Percentiles rank a stretch among this genome's conserved stretches.
These are phyloP conservation scores for Menidia menidia DNA, from an alignment of 2,797 vertebrate species.

Conservation along the genomic window DNA sequence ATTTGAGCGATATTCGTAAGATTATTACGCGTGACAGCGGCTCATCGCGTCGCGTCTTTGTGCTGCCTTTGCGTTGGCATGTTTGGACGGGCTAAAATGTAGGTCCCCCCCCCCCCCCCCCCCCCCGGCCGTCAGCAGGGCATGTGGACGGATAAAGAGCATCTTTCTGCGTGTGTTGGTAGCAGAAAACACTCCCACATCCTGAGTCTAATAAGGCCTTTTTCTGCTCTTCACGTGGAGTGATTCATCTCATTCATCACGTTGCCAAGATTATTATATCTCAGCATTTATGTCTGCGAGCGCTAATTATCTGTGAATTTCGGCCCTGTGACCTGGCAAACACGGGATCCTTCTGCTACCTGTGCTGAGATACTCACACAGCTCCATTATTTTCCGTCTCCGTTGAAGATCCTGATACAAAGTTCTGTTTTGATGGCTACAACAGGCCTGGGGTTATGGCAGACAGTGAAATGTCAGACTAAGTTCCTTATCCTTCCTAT, in stretches of 20 bases:
- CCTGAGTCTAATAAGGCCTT: conserved; percentile 37
- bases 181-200: conserved; percentile 6
- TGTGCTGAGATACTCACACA: background rate
- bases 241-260: conserved; percentile 60
- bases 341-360: background rate
- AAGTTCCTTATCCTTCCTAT: background rate
- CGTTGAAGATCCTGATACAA: conserved; percentile 39
- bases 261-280: conserved; percentile 40
- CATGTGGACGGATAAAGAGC: conserved; percentile 56
- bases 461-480: conserved; percentile 26
- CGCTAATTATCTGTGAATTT: conserved; percentile 39
- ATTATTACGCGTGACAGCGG: conserved; percentile 51
- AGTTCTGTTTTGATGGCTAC: conserved; percentile 37
- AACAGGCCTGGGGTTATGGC: conserved; percentile 11
- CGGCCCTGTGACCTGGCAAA: conserved; percentile 61
- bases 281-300: conserved; percentile 29
- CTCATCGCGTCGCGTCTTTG: conserved; percentile 50
- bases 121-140: conserved; percentile 32
- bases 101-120: conserved; percentile 30
- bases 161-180: conserved; percentile 47
- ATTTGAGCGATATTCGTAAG: conserved; percentile 55
- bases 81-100: conserved; percentile 8
- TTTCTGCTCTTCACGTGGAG: conserved; percentile 34
- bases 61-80: conserved; percentile 47
- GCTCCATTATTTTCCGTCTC: background rate